Evolutionary conservation across 1,140 invertebrate genomes (phyloP).

Genomic region (Drosophila nannoptera): DNA sequence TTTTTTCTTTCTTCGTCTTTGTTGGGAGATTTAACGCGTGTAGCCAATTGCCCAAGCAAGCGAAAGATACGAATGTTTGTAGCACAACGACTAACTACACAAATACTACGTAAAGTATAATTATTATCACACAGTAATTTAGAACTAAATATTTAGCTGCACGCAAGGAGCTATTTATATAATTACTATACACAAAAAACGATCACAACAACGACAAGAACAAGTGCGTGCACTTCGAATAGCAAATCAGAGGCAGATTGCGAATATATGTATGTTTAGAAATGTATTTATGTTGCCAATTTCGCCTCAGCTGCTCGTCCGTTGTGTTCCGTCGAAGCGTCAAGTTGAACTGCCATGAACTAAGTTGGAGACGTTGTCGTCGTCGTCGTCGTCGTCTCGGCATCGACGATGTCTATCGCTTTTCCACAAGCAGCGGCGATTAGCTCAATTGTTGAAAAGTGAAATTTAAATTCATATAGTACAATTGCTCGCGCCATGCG

Average conservation of each 20-base stretch:
- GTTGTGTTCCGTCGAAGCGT: constrained; percentile 55
- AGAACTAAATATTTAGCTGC: constrained; percentile 26
- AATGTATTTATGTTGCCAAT: constrained; percentile 28
- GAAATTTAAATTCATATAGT: constrained; percentile 52
- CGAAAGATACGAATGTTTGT: constrained; percentile 49
- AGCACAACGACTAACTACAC: constrained; percentile 47
- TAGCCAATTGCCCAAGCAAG: constrained; percentile 57
- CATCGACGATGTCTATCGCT: constrained; percentile 45
- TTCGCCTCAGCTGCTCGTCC: constrained; percentile 18
- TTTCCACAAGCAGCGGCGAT: constrained; percentile 41
- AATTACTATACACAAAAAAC: constrained; percentile 51
- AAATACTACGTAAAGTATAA: constrained; percentile 65
- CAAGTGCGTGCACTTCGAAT: neutral
- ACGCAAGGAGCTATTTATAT: constrained; percentile 60
- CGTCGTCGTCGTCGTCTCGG: constrained; percentile 3
- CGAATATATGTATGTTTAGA: constrained; percentile 6
- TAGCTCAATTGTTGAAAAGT: constrained; percentile 45
- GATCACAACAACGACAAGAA: constrained; percentile 37
- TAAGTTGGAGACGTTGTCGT: constrained; percentile 37
- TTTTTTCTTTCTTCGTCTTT: constrained; percentile 1
- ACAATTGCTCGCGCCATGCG: constrained; percentile 31
- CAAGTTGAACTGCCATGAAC: constrained; percentile 71
- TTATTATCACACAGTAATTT: constrained; percentile 27
- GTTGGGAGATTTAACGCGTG: constrained; percentile 59
- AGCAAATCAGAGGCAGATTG: constrained; percentile 36